A percentile compares a stretch with the other conserved stretches of the same genome.
phyloP scores from a whole-genome alignment of 2,113 vertebrate genomes.

The Leucoraja erinaceus region DNA sequence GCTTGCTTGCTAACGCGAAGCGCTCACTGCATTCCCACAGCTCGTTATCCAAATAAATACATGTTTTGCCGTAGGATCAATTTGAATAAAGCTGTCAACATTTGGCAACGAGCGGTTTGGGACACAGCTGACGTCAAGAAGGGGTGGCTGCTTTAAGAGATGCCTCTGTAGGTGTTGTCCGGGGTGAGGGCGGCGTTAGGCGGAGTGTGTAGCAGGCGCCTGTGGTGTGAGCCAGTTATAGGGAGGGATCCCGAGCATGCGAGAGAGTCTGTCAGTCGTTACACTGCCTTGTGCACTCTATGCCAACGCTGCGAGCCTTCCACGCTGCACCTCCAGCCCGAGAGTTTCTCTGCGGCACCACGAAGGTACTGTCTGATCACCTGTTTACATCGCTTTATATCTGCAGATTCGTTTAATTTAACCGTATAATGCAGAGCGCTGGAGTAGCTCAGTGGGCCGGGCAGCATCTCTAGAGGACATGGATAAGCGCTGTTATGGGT shows the following conservation, averaged over 20 bases:
- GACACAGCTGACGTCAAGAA: background rate
- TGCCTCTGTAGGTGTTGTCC: background rate
- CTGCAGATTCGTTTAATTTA: background rate
- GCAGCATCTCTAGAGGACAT: too few relatives aligned
- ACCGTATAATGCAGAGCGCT: background rate
- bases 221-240: conserved; percentile 21
- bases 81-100: background rate
- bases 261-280: background rate
- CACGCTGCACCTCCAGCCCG: background rate
- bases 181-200: background rate
- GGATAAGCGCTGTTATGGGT: too few relatives aligned
- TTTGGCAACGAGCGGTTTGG: background rate
- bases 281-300: background rate
- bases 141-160: background rate
- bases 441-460: too few relatives aligned
- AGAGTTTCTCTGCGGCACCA: too few relatives aligned
- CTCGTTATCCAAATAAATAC: background rate
- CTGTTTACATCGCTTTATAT: background rate
- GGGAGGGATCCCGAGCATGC: background rate
- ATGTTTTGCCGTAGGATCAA: too few relatives aligned
- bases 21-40: background rate
- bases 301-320: background rate
- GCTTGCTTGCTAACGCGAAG: background rate
- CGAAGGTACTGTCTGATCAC: background rate
- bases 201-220: background rate